Conservation (phyloP, 2,888 invertebrate genomes). For the Caenorhabditis imperialis region DNA sequence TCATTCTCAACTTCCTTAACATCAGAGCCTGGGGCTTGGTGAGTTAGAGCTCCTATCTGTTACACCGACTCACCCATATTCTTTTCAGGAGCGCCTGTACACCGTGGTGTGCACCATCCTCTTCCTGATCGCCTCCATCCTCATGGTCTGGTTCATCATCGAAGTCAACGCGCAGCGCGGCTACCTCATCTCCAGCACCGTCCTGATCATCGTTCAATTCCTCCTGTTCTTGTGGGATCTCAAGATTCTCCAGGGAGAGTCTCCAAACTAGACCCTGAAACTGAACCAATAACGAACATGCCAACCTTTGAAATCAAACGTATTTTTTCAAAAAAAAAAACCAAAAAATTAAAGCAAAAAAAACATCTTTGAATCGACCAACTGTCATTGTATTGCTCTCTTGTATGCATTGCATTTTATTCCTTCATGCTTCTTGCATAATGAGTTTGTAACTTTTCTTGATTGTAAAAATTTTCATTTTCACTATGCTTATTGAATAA, state of each 20-base stretch:
- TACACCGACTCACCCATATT: neutral
- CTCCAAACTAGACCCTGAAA: conserved; percentile 66
- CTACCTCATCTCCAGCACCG: conserved; percentile 61
- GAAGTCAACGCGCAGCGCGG: conserved; percentile 62
- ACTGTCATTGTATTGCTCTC: no score
- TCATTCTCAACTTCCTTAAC: conserved; percentile 73
- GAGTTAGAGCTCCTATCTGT: conserved; percentile 4
- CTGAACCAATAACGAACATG: neutral
- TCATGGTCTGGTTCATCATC: conserved; percentile 69
- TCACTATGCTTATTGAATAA: no score
- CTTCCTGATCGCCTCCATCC: conserved; percentile 66
- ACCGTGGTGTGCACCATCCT: conserved; percentile 63
- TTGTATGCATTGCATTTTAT: no score
- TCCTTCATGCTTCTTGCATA: no score
- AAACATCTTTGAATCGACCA: no score
- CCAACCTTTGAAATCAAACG: neutral
- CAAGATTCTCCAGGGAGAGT: conserved; percentile 75
- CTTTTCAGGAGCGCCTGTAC: conserved; percentile 65
- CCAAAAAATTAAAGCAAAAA: no score
- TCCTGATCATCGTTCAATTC: conserved; percentile 70
- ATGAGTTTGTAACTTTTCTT: no score
- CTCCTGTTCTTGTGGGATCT: conserved; percentile 75
- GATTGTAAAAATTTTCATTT: no score
- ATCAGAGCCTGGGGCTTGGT: conserved; percentile 69
- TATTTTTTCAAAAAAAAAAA: no score